These are phyloP conservation scores for Lutjanus erythropterus DNA, from an alignment of 2,113 vertebrate species.

Conservation along the genomic window DNA sequence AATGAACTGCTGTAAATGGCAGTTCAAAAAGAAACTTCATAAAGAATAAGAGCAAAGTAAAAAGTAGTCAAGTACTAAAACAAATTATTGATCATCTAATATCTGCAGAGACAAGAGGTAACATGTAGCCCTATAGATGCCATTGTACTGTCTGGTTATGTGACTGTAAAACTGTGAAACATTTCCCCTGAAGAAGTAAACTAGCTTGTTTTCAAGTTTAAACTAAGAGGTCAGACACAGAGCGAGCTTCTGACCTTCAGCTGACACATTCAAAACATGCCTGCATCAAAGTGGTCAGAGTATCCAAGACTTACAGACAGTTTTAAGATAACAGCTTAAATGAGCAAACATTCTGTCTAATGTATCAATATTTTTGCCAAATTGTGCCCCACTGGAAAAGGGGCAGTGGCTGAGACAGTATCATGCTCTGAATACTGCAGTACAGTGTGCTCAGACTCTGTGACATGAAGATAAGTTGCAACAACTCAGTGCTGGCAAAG, in stretches of 20 bases:
- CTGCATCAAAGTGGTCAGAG: slow-evolving; percentile 16
- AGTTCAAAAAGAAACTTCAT: not conserved
- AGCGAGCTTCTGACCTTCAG: slow-evolving; percentile 27
- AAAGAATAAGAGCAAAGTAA: too few species aligned
- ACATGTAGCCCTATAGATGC: not conserved
- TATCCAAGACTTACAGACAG: slow-evolving; percentile 23
- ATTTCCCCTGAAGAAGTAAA: slow-evolving; percentile 25
- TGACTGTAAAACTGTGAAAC: slow-evolving; percentile 27
- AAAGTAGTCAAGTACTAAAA: too few species aligned
- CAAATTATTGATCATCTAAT: not conserved
- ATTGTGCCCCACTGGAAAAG: not conserved
- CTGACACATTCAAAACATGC: slow-evolving; percentile 52
- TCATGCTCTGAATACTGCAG: slow-evolving; percentile 2
- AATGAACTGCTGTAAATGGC: not conserved
- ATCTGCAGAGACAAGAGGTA: not conserved
- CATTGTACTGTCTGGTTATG: not conserved
- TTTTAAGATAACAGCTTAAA: slow-evolving; percentile 7
- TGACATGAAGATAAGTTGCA: slow-evolving; percentile 1
- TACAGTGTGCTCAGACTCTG: not conserved
- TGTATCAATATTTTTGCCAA: slow-evolving; percentile 10
- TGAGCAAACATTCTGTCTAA: slow-evolving; percentile 6
- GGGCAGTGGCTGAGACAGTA: not conserved
- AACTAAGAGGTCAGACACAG: slow-evolving; percentile 24
- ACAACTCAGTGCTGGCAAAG: not conserved
- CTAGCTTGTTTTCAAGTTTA: slow-evolving; percentile 36